Evolutionary conservation across 2,888 invertebrate species (phyloP).

Genomic region (Trachelus stipa): DNA sequence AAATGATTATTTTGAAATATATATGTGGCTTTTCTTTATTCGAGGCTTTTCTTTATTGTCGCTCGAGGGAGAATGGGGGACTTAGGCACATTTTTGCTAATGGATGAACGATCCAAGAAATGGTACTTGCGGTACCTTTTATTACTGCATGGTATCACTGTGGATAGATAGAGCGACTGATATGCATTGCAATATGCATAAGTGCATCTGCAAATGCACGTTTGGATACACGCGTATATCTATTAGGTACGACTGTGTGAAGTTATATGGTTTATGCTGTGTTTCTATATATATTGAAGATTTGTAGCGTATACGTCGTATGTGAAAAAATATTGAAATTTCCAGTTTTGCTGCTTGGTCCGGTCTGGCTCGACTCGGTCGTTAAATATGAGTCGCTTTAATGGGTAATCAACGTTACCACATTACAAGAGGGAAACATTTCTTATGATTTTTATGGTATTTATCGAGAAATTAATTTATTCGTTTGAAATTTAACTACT

Average conservation of each 20-base stretch:
- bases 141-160: not conserved
- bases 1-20: not conserved
- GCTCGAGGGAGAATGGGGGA: too few relatives aligned
- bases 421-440: not conserved
- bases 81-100: too few relatives aligned
- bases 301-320: not conserved
- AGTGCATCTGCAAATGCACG: conserved; percentile 38
- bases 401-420: not conserved
- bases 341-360: not conserved
- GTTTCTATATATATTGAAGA: not conserved
- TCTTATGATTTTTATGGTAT: too few relatives aligned
- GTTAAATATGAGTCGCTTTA: not conserved
- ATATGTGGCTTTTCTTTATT: not conserved
- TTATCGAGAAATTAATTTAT: too few relatives aligned
- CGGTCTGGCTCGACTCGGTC: not conserved
- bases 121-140: not conserved
- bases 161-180: conserved; percentile 44
- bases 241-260: not conserved
- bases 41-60: not conserved
- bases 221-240: not conserved
- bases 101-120: not conserved
- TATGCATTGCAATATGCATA: conserved; percentile 47
- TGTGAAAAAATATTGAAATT: conserved; percentile 17
- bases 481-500: not conserved
- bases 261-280: not conserved